Evolutionary conservation across 2,113 vertebrate species (phyloP).

Genomic region (Platichthys flesus): DNA sequence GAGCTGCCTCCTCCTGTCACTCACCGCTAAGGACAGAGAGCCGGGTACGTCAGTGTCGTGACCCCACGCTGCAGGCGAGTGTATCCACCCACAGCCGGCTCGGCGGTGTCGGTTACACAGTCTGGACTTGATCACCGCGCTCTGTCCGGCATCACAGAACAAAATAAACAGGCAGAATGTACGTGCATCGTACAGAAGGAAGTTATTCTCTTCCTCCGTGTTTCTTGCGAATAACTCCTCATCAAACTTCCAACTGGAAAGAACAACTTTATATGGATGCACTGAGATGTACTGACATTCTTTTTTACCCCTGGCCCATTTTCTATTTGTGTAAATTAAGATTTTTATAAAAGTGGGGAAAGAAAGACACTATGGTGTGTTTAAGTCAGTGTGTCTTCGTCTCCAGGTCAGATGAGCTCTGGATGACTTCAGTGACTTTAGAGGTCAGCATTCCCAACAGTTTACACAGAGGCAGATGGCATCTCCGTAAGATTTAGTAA

Average conservation of each 20-base stretch:
- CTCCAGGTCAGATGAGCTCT: conserved; percentile 68
- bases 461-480: conserved; percentile 82
- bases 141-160: conserved; percentile 29
- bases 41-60: conserved; percentile 88
- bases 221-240: conserved; percentile 20
- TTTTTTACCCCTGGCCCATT: not conserved
- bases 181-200: conserved; percentile 26
- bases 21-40: conserved; percentile 85
- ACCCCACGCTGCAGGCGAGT: conserved; percentile 88
- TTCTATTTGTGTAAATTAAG: conserved; percentile 7
- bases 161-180: conserved; percentile 41
- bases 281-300: not conserved
- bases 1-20: conserved; percentile 92
- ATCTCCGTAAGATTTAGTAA: conserved; percentile 84
- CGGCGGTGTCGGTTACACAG: conserved; percentile 87
- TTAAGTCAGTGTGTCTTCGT: conserved; percentile 25
- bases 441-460: conserved; percentile 80
- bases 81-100: conserved; percentile 89
- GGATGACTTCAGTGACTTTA: conserved; percentile 76
- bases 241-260: not conserved
- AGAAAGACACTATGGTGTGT: not conserved
- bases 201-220: conserved; percentile 9
- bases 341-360: not conserved
- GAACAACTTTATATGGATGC: not conserved
- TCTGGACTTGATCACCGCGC: conserved; percentile 87